Percentiles rank a stretch among this genome's conserved stretches.
Conservation (phyloP, 2,888 invertebrate genomes). For the Andrena bicolor region DNA sequence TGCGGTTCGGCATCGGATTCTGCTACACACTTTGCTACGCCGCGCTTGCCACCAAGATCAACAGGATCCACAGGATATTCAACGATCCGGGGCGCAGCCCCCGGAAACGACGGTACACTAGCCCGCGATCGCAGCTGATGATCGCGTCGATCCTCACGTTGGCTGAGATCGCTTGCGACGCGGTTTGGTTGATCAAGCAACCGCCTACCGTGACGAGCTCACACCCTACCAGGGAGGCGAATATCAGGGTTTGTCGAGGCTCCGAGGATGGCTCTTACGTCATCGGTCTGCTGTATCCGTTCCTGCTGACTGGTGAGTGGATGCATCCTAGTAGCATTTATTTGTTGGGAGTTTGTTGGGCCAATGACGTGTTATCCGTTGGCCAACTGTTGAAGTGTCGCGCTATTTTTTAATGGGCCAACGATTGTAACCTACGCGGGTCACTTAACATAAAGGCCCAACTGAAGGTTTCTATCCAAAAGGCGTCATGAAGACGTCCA, state of each 20-base stretch:
- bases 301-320: constrained; percentile 85
- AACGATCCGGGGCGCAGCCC: constrained; percentile 81
- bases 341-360: too few relatives aligned
- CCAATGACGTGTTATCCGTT: too few relatives aligned
- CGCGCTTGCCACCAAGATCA: constrained; percentile 87
- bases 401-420: too few relatives aligned
- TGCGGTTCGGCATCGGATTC: constrained; percentile 86
- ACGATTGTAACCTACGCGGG: too few relatives aligned
- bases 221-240: constrained; percentile 82
- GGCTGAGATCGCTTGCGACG: constrained; percentile 85
- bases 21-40: constrained; percentile 87
- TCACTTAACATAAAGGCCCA: too few relatives aligned
- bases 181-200: constrained; percentile 85
- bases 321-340: neutral
- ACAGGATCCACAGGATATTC: constrained; percentile 87
- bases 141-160: constrained; percentile 85
- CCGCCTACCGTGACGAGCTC: constrained; percentile 84
- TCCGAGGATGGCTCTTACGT: constrained; percentile 86
- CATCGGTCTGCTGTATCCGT: constrained; percentile 86
- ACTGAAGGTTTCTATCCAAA: too few relatives aligned
- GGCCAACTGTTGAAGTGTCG: too few relatives aligned
- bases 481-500: too few relatives aligned
- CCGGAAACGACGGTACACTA: constrained; percentile 85
- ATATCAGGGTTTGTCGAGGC: constrained; percentile 83
- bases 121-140: constrained; percentile 85